Percentiles rank a stretch among this genome's conserved stretches.
phyloP scores from a whole-genome alignment of 2,888 invertebrate species.

The Tenthredo livida region DNA sequence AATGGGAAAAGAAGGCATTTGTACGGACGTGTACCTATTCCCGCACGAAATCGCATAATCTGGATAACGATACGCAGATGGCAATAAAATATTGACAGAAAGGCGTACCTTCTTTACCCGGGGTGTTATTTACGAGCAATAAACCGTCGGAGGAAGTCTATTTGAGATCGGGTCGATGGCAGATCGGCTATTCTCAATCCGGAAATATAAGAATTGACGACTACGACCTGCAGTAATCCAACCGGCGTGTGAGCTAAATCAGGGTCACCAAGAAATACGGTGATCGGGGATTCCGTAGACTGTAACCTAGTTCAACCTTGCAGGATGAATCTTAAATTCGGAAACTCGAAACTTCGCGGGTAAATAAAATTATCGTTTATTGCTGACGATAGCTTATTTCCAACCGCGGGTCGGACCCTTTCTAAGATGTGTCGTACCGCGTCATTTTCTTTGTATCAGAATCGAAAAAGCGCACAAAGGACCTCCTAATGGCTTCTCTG shows the following conservation, averaged over 20 bases:
- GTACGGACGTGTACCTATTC: constrained; percentile 36
- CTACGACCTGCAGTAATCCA: constrained; percentile 49
- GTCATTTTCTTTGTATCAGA: not conserved
- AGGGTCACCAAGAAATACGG: constrained; percentile 39
- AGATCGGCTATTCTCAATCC: constrained; percentile 50
- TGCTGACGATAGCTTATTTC: not conserved
- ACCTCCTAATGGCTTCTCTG: not conserved
- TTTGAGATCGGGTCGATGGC: constrained; percentile 36
- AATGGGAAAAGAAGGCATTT: constrained; percentile 30
- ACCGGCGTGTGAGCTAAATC: constrained; percentile 42
- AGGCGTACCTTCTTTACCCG: constrained; percentile 37
- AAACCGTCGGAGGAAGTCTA: constrained; percentile 48
- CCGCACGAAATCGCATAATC: constrained; percentile 46
- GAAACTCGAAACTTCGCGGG: not conserved
- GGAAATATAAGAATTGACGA: constrained; percentile 53
- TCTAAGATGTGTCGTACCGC: not conserved
- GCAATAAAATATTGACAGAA: constrained; percentile 55
- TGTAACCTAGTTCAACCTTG: not conserved
- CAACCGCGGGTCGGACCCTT: not conserved
- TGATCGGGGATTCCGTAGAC: constrained; percentile 33
- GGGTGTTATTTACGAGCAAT: constrained; percentile 53
- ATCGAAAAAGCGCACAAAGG: not conserved
- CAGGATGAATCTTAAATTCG: constrained; percentile 39
- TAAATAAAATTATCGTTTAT: not conserved
- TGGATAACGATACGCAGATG: constrained; percentile 54